Percentiles rank a stretch among this genome's conserved stretches.
Evolutionary conservation across 2,113 vertebrate species (phyloP).

Genomic region (Todiramphus saurophagus): DNA sequence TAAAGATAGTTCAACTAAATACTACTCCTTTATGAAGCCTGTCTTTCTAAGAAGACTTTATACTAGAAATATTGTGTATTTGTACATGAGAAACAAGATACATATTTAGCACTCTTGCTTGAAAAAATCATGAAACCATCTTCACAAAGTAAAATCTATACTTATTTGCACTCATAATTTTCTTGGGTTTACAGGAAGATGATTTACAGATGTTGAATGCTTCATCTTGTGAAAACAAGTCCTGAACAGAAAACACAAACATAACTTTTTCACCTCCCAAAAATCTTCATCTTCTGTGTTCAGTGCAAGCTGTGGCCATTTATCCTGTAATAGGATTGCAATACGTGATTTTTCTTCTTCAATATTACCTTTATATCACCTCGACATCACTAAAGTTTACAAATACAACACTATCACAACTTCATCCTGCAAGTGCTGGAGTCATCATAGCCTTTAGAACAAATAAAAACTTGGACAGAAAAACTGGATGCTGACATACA

Average conservation of each 20-base stretch:
- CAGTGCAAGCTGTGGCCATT: neutral
- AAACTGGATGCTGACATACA: neutral
- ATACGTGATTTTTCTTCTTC: neutral
- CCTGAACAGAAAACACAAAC: neutral
- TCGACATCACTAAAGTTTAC: neutral
- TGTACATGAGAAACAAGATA: neutral
- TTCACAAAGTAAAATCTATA: neutral
- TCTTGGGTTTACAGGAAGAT: neutral
- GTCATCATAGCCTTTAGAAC: neutral
- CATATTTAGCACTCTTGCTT: neutral
- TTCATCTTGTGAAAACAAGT: neutral
- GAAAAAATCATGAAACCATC: neutral
- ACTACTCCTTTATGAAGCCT: neutral
- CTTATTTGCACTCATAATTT: neutral
- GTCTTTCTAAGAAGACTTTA: neutral
- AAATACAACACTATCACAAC: neutral
- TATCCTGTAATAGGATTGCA: neutral
- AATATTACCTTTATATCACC: neutral
- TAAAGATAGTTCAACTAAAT: neutral
- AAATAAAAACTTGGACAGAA: neutral
- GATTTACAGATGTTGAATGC: neutral
- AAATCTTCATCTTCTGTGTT: neutral
- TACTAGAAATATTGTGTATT: neutral
- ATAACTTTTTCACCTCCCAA: neutral
- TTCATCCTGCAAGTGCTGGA: neutral